Percentiles rank a stretch among this genome's conserved stretches.
Conservation (phyloP, 2,797 vertebrate genomes). For the Gadopsis marmoratus region DNA sequence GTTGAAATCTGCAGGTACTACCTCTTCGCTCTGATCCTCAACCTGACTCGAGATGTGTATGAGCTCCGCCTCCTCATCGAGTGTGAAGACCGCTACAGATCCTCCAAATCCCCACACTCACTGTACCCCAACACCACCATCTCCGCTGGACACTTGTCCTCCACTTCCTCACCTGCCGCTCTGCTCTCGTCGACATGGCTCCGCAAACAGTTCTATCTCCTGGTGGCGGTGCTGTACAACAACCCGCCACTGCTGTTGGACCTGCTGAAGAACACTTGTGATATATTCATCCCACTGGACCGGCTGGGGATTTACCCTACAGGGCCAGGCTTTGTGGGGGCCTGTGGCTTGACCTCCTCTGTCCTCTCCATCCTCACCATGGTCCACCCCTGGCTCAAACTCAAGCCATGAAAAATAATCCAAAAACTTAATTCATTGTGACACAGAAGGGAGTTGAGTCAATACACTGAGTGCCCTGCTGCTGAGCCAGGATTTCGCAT, state of each 20-base stretch:
- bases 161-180: conserved; percentile 15
- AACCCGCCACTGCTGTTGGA: conserved; percentile 94
- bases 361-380: conserved; percentile 91
- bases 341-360: conserved; percentile 92
- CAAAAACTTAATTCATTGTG: not conserved
- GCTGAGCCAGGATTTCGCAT: too few species aligned
- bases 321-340: conserved; percentile 86
- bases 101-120: conserved; percentile 10
- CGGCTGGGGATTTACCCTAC: conserved; percentile 87
- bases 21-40: conserved; percentile 92
- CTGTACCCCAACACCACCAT: conserved; percentile 3
- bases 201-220: conserved; percentile 79
- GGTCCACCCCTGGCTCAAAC: conserved; percentile 92
- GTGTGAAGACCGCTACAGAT: conserved; percentile 71
- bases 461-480: too few species aligned
- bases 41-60: conserved; percentile 91
- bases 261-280: conserved; percentile 89
- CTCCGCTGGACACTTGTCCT: conserved; percentile 6
- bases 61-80: conserved; percentile 90
- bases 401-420: conserved; percentile 87
- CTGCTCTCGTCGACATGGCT: conserved; percentile 61
- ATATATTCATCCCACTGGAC: conserved; percentile 90
- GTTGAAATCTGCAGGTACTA: conserved; percentile 87
- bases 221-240: conserved; percentile 82
- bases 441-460: not conserved